Base-by-base conservation (phyloP, 2,797 vertebrate genomes). In the Tarsius wallacei region DNA sequence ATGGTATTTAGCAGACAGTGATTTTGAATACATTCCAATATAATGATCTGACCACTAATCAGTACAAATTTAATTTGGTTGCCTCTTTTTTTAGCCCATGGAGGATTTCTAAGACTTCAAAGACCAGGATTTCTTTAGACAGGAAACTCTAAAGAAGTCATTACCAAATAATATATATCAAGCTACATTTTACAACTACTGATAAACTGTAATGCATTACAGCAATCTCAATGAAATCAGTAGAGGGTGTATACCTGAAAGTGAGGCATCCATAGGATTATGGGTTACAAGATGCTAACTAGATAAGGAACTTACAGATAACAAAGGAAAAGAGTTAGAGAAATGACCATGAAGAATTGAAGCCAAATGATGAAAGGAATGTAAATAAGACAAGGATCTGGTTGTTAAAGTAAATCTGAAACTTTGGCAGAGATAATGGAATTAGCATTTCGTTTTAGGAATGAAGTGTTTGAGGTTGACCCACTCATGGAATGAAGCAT, bases 321-420 rank as follows among this genome's bases (percentile, higher is more conserved):
- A 73, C 9, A 47, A 85, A 76, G 33, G 21, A 59, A n/a, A n/a
- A 16, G 15, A 12, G 11, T 81, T 82, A 94, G 53, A 90, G 28
- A 85, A 90, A 83, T 73, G 16, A 87, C 36, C 19, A 51, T 53
- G 57, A 95, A 47, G 26, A 85, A 64, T 47, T 74, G 59, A 74
- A 91, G 49, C 36, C 16, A 42, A 80, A 24, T 87, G 78, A 85
- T 96, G 49, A 93, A 91, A 42, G 26, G 47, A 66, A 95, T 66
- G 19, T 74, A 89, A 94, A 88, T 68, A 94, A 83, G 26, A 31
- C 63, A 93, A 59, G 14, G 78, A 77, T 51, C 66, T 91, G 12
- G 59, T 68, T 47, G 36, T 88, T 66, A 64, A 81, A 86, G 33
- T 83, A 96, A 96, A 90, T 53, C n/a, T 88, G 53, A 96, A 95